Conservation (phyloP, 2,888 invertebrate genomes). For the Luperina testacea region DNA sequence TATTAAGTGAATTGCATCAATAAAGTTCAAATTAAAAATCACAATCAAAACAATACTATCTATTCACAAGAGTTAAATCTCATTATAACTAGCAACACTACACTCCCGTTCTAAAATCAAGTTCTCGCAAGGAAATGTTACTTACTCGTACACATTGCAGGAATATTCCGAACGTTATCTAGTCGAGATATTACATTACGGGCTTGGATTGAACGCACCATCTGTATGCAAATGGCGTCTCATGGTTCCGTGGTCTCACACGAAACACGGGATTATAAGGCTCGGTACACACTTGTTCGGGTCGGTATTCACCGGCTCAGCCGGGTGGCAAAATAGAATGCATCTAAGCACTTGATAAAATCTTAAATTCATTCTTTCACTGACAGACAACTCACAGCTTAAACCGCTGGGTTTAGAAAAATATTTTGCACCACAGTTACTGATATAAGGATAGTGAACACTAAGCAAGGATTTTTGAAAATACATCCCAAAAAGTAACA, state of each 20-base stretch:
- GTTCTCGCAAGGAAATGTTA: slow-evolving; percentile 29
- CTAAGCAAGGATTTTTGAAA: background rate
- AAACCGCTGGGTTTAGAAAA: background rate
- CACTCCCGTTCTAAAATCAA: slow-evolving; percentile 15
- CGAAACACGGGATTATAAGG: slow-evolving; percentile 42
- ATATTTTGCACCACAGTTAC: background rate
- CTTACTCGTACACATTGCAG: slow-evolving; percentile 31
- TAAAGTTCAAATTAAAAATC: background rate
- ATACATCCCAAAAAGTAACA: background rate
- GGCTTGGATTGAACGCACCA: slow-evolving; percentile 51
- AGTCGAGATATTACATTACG: slow-evolving; percentile 51
- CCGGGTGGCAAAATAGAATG: background rate
- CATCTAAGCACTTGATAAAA: background rate
- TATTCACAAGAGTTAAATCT: slow-evolving; percentile 2
- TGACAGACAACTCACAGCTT: background rate
- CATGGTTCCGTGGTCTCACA: slow-evolving; percentile 34
- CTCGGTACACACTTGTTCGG: background rate
- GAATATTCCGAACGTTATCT: slow-evolving; percentile 45
- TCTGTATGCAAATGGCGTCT: slow-evolving; percentile 60
- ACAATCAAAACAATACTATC: background rate
- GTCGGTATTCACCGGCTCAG: background rate
- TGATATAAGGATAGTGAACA: no score
- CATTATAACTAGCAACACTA: slow-evolving; percentile 8
- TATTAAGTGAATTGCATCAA: background rate
- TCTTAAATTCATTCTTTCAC: background rate